A percentile compares a stretch with the other conserved stretches of the same genome.
Evolutionary conservation across 2,797 vertebrate genomes (phyloP).

Genomic region (Gymnoscopelus braueri): DNA sequence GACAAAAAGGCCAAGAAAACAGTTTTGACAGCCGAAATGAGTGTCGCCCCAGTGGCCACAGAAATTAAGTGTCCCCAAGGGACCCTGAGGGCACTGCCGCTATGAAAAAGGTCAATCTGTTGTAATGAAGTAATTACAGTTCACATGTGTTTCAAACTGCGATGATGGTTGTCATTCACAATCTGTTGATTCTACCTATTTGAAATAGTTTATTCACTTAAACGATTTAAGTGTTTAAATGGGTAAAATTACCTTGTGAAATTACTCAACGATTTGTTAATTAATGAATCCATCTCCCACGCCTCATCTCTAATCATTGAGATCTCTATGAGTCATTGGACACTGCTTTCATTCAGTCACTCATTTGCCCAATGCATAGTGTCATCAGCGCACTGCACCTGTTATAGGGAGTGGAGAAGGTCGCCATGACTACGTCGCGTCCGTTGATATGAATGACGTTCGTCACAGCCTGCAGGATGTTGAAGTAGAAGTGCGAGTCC

Average conservation of each 20-base stretch:
- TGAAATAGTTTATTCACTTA: slow-evolving; percentile 1
- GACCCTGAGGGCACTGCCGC: slow-evolving; percentile 24
- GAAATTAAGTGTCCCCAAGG: slow-evolving; percentile 39
- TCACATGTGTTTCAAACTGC: slow-evolving; percentile 40
- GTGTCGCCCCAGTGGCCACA: slow-evolving; percentile 47
- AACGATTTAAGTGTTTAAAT: neutral
- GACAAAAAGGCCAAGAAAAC: slow-evolving; percentile 53
- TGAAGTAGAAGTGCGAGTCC: slow-evolving; percentile 99
- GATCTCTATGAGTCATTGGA: neutral
- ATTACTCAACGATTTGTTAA: neutral
- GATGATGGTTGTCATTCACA: slow-evolving; percentile 48
- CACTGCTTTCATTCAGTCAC: slow-evolving; percentile 1
- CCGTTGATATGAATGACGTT: slow-evolving; percentile 94
- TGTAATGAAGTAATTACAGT: slow-evolving; percentile 50
- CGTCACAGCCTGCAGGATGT: slow-evolving; percentile 97
- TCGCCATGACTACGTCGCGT: slow-evolving; percentile 94
- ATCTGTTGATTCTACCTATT: slow-evolving; percentile 30
- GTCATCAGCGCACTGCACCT: slow-evolving; percentile 78
- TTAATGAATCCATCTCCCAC: neutral
- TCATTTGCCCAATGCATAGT: neutral
- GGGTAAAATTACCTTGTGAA: slow-evolving; percentile 6
- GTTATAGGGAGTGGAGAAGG: slow-evolving; percentile 98
- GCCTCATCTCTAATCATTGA: neutral
- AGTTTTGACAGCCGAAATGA: slow-evolving; percentile 63
- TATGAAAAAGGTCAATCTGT: slow-evolving; percentile 64